phyloP scores from a whole-genome alignment of 2,888 invertebrate genomes.

The Deilephila elpenor region DNA sequence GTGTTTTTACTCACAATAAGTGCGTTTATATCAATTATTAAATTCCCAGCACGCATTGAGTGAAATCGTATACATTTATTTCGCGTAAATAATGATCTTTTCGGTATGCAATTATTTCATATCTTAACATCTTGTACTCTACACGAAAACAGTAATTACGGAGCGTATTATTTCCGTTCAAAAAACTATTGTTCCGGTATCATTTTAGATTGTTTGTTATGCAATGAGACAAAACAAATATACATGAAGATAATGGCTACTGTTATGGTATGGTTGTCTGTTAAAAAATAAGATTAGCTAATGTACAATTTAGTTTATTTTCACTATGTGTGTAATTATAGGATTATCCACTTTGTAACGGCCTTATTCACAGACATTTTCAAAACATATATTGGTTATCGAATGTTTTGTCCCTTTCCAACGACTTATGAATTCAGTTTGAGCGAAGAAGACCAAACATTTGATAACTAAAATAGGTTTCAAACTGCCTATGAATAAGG shows the following conservation, averaged over 20 bases:
- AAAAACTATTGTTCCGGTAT: slow-evolving; percentile 27
- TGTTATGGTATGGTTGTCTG: too few species aligned
- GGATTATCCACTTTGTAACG: too few species aligned
- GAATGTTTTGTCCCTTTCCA: too few species aligned
- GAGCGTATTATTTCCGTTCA: slow-evolving; percentile 21
- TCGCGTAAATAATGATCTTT: slow-evolving; percentile 1
- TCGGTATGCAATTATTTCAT: slow-evolving; percentile 22
- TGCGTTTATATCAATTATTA: slow-evolving; percentile 17
- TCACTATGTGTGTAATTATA: too few species aligned
- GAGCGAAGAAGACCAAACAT: too few species aligned
- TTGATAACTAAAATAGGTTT: too few species aligned
- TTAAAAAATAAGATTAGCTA: too few species aligned
- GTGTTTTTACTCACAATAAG: slow-evolving; percentile 16
- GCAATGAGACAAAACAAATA: neutral
- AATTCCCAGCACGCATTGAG: slow-evolving; percentile 11
- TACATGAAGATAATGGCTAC: neutral
- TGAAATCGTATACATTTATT: slow-evolving; percentile 22
- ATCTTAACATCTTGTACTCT: slow-evolving; percentile 21
- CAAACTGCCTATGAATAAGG: too few species aligned
- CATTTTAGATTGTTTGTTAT: slow-evolving; percentile 18
- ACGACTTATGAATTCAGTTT: too few species aligned
- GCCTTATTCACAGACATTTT: too few species aligned
- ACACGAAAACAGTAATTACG: slow-evolving; percentile 19
- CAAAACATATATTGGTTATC: too few species aligned
- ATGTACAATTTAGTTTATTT: too few species aligned